phyloP scores from a whole-genome alignment of 2,797 vertebrate genomes.

The Gambusia yucatana region DNA sequence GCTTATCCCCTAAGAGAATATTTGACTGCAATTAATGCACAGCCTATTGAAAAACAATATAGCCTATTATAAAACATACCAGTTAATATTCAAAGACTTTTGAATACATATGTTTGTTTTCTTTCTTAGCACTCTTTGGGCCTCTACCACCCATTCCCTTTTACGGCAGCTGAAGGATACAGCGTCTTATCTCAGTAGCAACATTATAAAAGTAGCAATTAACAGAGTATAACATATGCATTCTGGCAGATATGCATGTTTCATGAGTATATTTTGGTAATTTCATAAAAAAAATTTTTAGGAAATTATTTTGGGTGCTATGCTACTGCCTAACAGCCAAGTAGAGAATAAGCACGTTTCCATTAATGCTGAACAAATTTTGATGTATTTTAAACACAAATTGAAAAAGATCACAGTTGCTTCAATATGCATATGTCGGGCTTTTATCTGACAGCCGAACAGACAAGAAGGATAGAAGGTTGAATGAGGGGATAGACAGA shows the following conservation, averaged over 20 bases:
- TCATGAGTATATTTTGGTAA: background rate
- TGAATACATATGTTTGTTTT: background rate
- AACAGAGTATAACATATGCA: background rate
- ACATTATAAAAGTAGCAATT: background rate
- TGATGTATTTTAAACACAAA: background rate
- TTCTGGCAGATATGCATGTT: background rate
- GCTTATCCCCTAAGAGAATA: background rate
- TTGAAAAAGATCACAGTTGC: constrained; percentile 10
- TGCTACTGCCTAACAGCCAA: background rate
- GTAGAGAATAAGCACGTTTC: background rate
- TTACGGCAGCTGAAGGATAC: background rate
- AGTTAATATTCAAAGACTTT: background rate
- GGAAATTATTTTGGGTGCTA: background rate
- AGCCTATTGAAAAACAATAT: background rate
- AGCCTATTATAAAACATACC: background rate
- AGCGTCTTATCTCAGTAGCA: background rate
- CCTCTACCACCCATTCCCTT: background rate
- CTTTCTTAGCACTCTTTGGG: background rate
- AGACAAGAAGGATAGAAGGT: background rate
- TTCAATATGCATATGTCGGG: constrained; percentile 23
- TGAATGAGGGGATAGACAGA: background rate
- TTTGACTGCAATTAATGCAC: background rate
- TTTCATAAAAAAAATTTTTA: background rate
- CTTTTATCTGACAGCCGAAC: constrained; percentile 13
- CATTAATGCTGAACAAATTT: background rate